Evolutionary conservation across 2,113 vertebrate species (phyloP).

Genomic region (Datnioides undecimradiatus): DNA sequence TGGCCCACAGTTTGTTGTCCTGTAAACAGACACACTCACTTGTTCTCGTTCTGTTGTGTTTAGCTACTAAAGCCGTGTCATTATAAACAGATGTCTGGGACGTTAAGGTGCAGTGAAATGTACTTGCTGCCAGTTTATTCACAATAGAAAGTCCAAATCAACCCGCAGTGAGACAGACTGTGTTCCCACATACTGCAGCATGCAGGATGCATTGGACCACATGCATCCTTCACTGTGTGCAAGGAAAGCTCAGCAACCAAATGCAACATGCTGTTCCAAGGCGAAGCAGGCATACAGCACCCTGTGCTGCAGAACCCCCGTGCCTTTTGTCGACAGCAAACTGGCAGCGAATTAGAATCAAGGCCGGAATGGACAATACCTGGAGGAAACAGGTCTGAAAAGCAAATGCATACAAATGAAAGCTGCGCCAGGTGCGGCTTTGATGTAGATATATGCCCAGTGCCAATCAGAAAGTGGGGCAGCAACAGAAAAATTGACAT

Average conservation of each 20-base stretch:
- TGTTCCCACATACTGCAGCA: not conserved
- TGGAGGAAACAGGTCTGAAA: not conserved
- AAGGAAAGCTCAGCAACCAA: not conserved
- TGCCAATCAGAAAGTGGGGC: not conserved
- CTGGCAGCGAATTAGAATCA: not conserved
- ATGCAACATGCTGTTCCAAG: not conserved
- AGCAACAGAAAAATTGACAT: not conserved
- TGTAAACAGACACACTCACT: no score
- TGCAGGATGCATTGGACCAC: not conserved
- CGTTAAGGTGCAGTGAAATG: not conserved
- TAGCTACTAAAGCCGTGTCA: no score
- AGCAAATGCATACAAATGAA: not conserved
- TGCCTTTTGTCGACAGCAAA: not conserved
- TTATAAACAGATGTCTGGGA: no score
- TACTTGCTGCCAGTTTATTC: not conserved
- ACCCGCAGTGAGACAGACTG: not conserved
- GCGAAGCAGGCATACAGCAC: not conserved
- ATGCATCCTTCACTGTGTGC: not conserved
- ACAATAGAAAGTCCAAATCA: not conserved
- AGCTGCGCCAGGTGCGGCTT: not conserved
- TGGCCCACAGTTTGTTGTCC: no score
- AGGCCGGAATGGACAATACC: not conserved
- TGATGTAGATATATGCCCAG: not conserved
- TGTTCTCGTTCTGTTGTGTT: no score
- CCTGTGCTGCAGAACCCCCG: not conserved